A percentile compares a stretch with the other conserved stretches of the same genome.
Evolutionary conservation across 2,113 vertebrate species (phyloP).

Genomic region (Chascanopsetta lugubris): DNA sequence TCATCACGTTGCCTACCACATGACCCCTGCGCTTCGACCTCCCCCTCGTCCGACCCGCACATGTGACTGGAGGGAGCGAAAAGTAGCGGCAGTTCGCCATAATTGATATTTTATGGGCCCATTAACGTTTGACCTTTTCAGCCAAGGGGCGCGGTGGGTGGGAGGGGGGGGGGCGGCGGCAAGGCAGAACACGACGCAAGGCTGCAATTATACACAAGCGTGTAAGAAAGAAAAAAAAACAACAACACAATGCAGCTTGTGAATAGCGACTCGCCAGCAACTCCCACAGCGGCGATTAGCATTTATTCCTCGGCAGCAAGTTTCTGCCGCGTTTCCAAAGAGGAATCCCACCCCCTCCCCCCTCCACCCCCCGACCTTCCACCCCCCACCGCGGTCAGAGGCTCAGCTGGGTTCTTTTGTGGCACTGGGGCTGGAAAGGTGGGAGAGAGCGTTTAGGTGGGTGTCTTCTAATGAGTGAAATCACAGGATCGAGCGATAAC

Average conservation of each 20-base stretch:
- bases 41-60: constrained; percentile 6
- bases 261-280: no score
- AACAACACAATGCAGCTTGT: constrained; percentile 6
- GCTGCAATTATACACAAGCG: constrained; percentile 22
- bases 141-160: background rate
- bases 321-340: constrained; percentile 20
- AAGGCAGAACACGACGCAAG: constrained; percentile 6
- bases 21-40: constrained; percentile 1
- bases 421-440: constrained; percentile 9
- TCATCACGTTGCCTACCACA: background rate
- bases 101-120: constrained; percentile 30
- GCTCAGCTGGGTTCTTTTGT: constrained; percentile 24
- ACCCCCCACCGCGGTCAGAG: background rate
- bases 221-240: background rate
- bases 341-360: no score
- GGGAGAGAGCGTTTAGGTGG: constrained; percentile 24
- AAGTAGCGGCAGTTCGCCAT: background rate
- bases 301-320: constrained; percentile 1
- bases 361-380: no score
- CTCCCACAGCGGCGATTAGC: constrained; percentile 27
- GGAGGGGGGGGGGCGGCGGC: background rate
- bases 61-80: constrained; percentile 11
- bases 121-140: constrained; percentile 10
- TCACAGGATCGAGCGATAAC: constrained; percentile 43
- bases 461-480: constrained; percentile 34